Evolutionary conservation across 2,113 vertebrate species (phyloP), one percentile per base, ranked within the genome.

Genomic region (Nothocercus nigrocapillus): DNA sequence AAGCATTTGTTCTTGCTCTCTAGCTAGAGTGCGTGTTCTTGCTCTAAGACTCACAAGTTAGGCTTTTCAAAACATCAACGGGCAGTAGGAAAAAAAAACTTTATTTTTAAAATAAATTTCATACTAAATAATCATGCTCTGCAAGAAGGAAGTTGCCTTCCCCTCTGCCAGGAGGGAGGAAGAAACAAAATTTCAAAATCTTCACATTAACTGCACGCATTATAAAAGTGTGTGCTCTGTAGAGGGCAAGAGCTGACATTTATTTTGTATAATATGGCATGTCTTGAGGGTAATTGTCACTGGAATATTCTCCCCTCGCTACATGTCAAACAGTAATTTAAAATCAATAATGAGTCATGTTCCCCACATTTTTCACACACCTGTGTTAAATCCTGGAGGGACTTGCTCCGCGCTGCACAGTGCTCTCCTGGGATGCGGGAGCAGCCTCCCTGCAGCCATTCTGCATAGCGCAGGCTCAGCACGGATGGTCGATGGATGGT

Each of bases 311-410:
- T 66, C 86, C 82, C 47, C 74, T 69, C 25, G 90, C 74, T 81
- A 56, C 16, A 34, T 92, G 62, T 96, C 91, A 97, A 96, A 90
- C 72, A 82, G 67, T 95, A 97, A 95, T 74, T 56, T 61, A 86
- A 96, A 97, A 96, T 91, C 82, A 94, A 94, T 85, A 75, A 5
- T 4, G n/a, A 94, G 51, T 51, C 61, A n/a, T 1, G 7, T 86
- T 95, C 70, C 75, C 64, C 90, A 72, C 54, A 66, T 92, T 96
- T 92, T 91, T 90, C 92, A 98, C 95, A 4, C 95, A 98, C 98
- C 98, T 98, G 94, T 69, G 77, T 91, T 85, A 90, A 86, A 70
- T 49, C 75, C 76, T 3, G 8, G 64, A 85, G 81, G 53, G 54
- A 86, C 93, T 78, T 92, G 66, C 45, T 80, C 51, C 30, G 18